Percentiles rank a stretch among this genome's conserved stretches.
These are phyloP conservation scores for Patella caerulea DNA, from an alignment of 2,888 invertebrate species.

Conservation along the genomic window DNA sequence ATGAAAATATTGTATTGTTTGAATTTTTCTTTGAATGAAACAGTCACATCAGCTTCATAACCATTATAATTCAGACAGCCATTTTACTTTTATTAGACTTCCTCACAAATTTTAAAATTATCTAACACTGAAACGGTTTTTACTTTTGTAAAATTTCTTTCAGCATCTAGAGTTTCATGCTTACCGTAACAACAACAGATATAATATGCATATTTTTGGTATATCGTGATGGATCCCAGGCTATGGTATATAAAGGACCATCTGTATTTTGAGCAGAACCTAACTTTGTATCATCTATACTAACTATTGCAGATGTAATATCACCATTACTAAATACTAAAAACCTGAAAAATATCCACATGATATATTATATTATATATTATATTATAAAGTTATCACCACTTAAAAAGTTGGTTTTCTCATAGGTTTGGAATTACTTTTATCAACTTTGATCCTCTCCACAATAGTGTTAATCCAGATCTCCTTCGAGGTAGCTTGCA, in stretches of 20 bases:
- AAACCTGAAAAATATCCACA: slow-evolving; percentile 75
- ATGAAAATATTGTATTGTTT: too few relatives aligned
- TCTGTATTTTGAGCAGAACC: slow-evolving; percentile 75
- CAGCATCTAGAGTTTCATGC: not conserved
- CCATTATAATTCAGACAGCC: not conserved
- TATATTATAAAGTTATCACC: too few relatives aligned
- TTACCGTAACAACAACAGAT: slow-evolving; percentile 63
- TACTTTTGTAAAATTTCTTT: too few relatives aligned
- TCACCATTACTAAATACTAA: slow-evolving; percentile 82
- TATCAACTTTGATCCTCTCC: too few relatives aligned
- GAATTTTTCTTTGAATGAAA: too few relatives aligned
- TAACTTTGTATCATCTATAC: slow-evolving; percentile 76
- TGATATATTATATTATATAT: too few relatives aligned
- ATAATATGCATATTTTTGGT: slow-evolving; percentile 77
- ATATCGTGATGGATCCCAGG: slow-evolving; percentile 83
- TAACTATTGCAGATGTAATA: slow-evolving; percentile 79
- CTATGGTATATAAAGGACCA: slow-evolving; percentile 81
- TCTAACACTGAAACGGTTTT: too few relatives aligned
- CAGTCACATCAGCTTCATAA: not conserved
- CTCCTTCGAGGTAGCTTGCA: not conserved
- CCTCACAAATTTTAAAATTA: too few relatives aligned
- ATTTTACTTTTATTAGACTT: too few relatives aligned
- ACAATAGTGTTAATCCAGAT: too few relatives aligned
- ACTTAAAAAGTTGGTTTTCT: too few relatives aligned
- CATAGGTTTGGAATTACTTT: too few relatives aligned